These are phyloP conservation scores for Turritopsis dohrnii DNA, from an alignment of 30 jellyfish, hydroid and myxozoan species.

Conservation along the genomic window DNA sequence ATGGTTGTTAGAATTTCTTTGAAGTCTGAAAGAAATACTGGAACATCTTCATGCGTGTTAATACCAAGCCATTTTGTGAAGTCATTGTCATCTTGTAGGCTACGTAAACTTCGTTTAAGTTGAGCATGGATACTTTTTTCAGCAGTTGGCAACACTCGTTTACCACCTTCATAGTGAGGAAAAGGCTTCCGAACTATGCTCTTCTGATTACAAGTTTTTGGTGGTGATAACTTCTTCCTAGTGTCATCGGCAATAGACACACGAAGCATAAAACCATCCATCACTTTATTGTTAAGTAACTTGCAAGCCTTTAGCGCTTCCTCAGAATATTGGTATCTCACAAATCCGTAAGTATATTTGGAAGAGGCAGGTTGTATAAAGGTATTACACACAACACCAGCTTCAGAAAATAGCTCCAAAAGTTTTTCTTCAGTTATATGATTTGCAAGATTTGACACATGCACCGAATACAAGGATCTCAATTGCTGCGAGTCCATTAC, in stretches of 20 bases:
- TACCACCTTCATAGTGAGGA: neutral
- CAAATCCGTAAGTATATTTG: conserved; percentile 13
- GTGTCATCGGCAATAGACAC: conserved; percentile 2
- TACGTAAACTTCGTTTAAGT: neutral
- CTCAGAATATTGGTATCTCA: neutral
- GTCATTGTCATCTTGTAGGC: neutral
- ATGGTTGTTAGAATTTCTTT: neutral
- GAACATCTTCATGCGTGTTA: neutral
- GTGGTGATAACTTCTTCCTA: neutral
- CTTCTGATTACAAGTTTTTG: neutral
- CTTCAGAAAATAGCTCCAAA: neutral
- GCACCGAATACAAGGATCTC: conserved; percentile 18
- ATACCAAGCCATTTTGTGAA: conserved; percentile 17
- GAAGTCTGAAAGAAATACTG: neutral
- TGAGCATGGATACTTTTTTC: neutral
- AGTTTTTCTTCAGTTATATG: neutral
- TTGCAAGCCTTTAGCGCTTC: conserved; percentile 10
- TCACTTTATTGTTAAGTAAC: neutral
- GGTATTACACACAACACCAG: neutral
- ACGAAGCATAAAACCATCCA: neutral
- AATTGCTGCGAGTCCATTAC: neutral
- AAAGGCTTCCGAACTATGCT: conserved; percentile 1
- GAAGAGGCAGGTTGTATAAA: neutral
- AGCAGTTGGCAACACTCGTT: neutral
- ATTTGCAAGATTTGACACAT: neutral